Base-by-base conservation (phyloP, 2,113 vertebrate species). In the Megalops atlanticus region DNA sequence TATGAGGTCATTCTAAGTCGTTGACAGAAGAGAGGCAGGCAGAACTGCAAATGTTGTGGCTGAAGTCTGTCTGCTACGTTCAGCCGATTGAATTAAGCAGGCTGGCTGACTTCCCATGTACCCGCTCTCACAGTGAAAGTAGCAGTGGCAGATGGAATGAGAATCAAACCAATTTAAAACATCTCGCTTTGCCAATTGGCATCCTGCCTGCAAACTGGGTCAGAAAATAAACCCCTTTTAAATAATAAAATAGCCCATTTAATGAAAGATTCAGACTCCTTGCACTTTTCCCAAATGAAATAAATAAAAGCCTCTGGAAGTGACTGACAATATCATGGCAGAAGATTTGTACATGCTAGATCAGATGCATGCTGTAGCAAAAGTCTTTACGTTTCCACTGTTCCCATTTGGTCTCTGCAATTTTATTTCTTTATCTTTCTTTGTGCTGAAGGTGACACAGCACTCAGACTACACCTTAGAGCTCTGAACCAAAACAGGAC, bases 101-200 rank as follows among this genome's bases (percentile, higher is more conserved):
- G 84, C 79, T 88, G 58, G 80, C 27, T 76, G 31, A 47, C 31
- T 49, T 45, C 49, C 41, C 41, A 3, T 49, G 78, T 68, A 47
- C 35, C 64, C 40, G 36, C n/a, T 47, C 78, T 45, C 39, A 70
- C 39, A 79, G 40, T 64, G 58, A 64, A 64, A 64, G 39, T 70
- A 87, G 89, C 87, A 38, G 86, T 84, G 87, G 89, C 91, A 93
- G 92, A 92, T 90, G 91, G 93, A 92, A 93, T 85, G 88, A 91
- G 87, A 89, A 85, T 89, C 3, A 31, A 90, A 87, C 84, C 91
- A 87, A 91, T 91, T 92, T 90, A 89, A 91, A 89, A 86, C 90
- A 77, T 91, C 93, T 92, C 88, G 86, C 84, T 85, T 91, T 93
- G 89, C 89, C 91, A 90, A 82, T 92, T 91, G 90, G 89, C 89